phyloP scores from a whole-genome alignment of 2,888 invertebrate genomes.

The Aethes cnicana region DNA sequence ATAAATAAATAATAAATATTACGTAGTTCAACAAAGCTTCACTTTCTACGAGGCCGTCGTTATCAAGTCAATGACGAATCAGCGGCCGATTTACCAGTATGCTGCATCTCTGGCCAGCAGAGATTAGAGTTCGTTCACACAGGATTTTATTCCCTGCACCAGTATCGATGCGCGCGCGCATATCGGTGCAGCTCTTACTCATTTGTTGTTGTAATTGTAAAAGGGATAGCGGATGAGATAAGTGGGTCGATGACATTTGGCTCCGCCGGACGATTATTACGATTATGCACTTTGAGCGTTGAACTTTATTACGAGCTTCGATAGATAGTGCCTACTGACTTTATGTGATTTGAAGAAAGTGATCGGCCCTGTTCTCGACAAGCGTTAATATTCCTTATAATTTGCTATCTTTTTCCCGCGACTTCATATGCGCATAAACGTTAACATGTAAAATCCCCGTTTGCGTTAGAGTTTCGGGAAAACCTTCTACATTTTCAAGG shows the following conservation, averaged over 20 bases:
- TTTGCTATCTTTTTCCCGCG: too few species aligned
- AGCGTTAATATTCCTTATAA: too few species aligned
- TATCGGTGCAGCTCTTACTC: constrained; percentile 80
- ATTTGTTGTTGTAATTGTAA: constrained; percentile 82
- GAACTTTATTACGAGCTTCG: constrained; percentile 75
- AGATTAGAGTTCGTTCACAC: constrained; percentile 83
- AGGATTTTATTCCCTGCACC: constrained; percentile 80
- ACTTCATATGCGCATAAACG: too few species aligned
- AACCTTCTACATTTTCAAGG: too few species aligned
- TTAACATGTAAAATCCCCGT: too few species aligned
- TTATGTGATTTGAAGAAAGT: constrained; percentile 22
- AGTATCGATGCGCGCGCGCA: constrained; percentile 71
- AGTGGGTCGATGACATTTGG: constrained; percentile 81
- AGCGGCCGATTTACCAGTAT: constrained; percentile 59
- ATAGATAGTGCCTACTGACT: constrained; percentile 42
- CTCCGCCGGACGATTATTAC: constrained; percentile 75
- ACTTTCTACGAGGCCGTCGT: neutral
- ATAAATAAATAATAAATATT: too few species aligned
- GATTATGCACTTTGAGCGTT: constrained; percentile 82
- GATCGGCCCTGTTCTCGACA: constrained; percentile 11
- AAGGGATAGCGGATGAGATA: constrained; percentile 83
- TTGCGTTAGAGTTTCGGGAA: too few species aligned
- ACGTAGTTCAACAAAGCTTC: too few species aligned
- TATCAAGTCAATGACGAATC: constrained; percentile 22
- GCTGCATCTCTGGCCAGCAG: constrained; percentile 64